These are phyloP conservation scores for Microctonus hyperodae DNA, from an alignment of 2,888 invertebrate genomes.

Conservation along the genomic window DNA sequence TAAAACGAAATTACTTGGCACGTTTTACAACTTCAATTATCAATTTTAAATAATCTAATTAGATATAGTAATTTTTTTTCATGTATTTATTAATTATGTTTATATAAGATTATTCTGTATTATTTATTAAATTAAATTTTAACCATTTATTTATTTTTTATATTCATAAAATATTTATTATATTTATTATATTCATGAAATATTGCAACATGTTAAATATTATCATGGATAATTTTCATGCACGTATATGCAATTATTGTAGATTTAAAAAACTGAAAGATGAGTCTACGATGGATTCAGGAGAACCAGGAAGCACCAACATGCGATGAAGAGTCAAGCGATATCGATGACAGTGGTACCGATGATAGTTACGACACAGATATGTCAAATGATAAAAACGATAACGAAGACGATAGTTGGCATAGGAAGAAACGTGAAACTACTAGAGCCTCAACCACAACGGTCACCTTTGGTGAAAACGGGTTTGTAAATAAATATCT, in stretches of 20 bases:
- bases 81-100: not conserved
- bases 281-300: constrained; percentile 58
- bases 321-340: constrained; percentile 56
- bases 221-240: not conserved
- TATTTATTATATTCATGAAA: not conserved
- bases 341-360: constrained; percentile 56
- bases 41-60: too few species aligned
- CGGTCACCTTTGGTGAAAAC: constrained; percentile 44
- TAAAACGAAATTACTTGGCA: not conserved
- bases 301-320: constrained; percentile 55
- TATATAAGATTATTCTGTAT: too few species aligned
- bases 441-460: constrained; percentile 42
- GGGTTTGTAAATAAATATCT: constrained; percentile 40
- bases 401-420: constrained; percentile 35
- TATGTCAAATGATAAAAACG: constrained; percentile 41
- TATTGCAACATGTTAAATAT: not conserved
- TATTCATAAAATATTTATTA: too few species aligned
- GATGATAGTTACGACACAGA: constrained; percentile 54
- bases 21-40: not conserved
- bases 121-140: too few species aligned
- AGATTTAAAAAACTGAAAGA: constrained; percentile 33
- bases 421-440: constrained; percentile 44
- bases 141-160: too few species aligned
- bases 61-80: too few species aligned
- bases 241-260: not conserved